phyloP scores from a whole-genome alignment of 2,797 vertebrate genomes.

The Fundulus diaphanus region DNA sequence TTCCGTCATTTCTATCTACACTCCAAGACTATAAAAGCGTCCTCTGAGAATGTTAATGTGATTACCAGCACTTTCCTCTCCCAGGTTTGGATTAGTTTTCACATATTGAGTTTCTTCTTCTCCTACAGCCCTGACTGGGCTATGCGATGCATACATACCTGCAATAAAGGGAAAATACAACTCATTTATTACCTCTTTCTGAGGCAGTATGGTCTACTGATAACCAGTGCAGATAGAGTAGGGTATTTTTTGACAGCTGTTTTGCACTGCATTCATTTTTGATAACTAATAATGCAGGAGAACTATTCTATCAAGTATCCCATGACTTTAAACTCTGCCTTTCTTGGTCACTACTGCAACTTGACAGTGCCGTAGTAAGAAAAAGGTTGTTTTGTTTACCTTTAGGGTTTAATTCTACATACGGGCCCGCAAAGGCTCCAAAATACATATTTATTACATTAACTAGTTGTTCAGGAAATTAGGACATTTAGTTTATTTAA shows the following conservation, averaged over 20 bases:
- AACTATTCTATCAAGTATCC: neutral
- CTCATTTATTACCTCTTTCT: constrained; percentile 3
- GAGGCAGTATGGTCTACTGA: neutral
- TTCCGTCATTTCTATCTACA: constrained; percentile 21
- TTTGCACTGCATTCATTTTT: neutral
- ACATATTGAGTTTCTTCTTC: constrained; percentile 26
- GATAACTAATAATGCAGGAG: neutral
- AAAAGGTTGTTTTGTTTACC: too few relatives aligned
- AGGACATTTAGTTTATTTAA: too few relatives aligned
- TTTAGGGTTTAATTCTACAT: too few relatives aligned
- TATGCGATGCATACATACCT: constrained; percentile 17
- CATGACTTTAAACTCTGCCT: neutral
- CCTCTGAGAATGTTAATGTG: constrained; percentile 35
- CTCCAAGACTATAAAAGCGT: constrained; percentile 9
- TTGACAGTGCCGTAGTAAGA: neutral
- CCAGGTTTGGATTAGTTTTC: constrained; percentile 28
- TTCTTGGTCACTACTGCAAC: too few relatives aligned
- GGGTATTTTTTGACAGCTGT: neutral
- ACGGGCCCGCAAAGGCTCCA: too few relatives aligned
- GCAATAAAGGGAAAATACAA: neutral
- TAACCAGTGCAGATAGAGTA: neutral
- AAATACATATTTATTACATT: too few relatives aligned
- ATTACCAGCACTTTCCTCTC: constrained; percentile 48
- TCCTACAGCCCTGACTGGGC: constrained; percentile 16
- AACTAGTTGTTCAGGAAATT: too few relatives aligned